Evolutionary conservation across 1,140 invertebrate species (phyloP), one percentile per base, ranked within the genome.

Genomic region (Caerostris darwini): DNA sequence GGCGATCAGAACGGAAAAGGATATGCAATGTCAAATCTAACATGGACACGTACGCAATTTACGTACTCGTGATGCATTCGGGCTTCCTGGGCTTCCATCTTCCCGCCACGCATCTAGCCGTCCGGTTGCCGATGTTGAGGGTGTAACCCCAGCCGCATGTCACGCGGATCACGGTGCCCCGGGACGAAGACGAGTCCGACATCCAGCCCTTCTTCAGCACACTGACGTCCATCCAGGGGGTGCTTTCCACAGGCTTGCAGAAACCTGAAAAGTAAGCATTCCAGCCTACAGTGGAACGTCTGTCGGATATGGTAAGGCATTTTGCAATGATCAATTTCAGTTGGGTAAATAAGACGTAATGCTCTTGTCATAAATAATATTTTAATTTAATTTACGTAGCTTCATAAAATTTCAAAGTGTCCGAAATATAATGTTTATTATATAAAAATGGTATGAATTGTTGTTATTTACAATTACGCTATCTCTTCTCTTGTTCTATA

Each of bases 11-110:
- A 34, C 34, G 34, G 34, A 34, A 77, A 77, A 77, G 34, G 71
- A 77, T 77, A 77, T 34, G 71, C 71, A 77, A 50, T 77, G 19
- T 7, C 71, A 77, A 77, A 50, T 34, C 71, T 77, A 56, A 85
- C 17, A 85, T 77, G 50, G 93, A 94, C 93, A 94, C 93, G 93
- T 94, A 94, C 93, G 93, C 82, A 92, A 87, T 87, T 93, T 95
- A 97, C 97, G 97, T 96, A 98, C 98, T 96, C 94, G 98, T 97
- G 95, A 97, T 96, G 95, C 98, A 98, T 95, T 97, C 97, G 0
- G 98, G 98, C 95, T 97, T 97, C 91, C 97, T 97, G 2, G 98
- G 98, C 95, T 97, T 98, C 98, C 98, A 98, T 95, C 97, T 96
- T 3, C 98, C 98, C 83, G 97, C 96, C 2, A 97, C 97, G 95